These are phyloP conservation scores for Ptilonorhynchus violaceus DNA, from an alignment of 2,113 vertebrate species.

Conservation along the genomic window DNA sequence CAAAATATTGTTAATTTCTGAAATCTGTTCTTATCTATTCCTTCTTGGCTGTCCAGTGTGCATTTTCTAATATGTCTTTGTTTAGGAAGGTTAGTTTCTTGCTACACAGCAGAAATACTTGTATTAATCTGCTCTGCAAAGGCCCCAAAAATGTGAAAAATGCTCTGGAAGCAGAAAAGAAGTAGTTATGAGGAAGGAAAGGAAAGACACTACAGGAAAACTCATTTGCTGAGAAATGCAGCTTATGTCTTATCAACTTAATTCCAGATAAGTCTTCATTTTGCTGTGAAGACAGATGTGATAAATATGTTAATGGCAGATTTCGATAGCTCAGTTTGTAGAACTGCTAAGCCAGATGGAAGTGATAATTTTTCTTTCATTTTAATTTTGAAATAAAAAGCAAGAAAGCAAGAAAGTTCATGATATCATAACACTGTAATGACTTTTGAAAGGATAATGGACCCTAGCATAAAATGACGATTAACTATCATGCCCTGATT, in stretches of 20 bases:
- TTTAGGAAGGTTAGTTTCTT: neutral
- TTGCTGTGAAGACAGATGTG: slow-evolving; percentile 23
- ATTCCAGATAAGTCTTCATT: slow-evolving; percentile 61
- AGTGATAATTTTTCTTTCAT: slow-evolving; percentile 49
- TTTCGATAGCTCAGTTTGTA: slow-evolving; percentile 17
- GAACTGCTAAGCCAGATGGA: slow-evolving; percentile 47
- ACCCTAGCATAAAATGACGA: neutral
- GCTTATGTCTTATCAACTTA: slow-evolving; percentile 60
- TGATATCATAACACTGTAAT: neutral
- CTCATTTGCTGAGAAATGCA: slow-evolving; percentile 27
- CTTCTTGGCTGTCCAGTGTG: neutral
- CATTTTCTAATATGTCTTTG: slow-evolving; percentile 16
- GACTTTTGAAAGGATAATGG: slow-evolving; percentile 49
- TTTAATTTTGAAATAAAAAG: slow-evolving; percentile 61
- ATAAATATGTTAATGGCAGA: slow-evolving; percentile 62
- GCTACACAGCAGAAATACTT: neutral
- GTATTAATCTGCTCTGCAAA: neutral
- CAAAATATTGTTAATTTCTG: neutral
- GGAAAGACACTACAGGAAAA: neutral
- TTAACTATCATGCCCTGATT: neutral
- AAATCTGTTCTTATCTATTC: neutral
- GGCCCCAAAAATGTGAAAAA: neutral
- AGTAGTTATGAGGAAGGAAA: neutral
- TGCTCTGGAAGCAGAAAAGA: slow-evolving; percentile 27
- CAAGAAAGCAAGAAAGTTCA: slow-evolving; percentile 26